Base-by-base conservation (phyloP, 2,888 invertebrate genomes). In the Ophion ellenae region DNA sequence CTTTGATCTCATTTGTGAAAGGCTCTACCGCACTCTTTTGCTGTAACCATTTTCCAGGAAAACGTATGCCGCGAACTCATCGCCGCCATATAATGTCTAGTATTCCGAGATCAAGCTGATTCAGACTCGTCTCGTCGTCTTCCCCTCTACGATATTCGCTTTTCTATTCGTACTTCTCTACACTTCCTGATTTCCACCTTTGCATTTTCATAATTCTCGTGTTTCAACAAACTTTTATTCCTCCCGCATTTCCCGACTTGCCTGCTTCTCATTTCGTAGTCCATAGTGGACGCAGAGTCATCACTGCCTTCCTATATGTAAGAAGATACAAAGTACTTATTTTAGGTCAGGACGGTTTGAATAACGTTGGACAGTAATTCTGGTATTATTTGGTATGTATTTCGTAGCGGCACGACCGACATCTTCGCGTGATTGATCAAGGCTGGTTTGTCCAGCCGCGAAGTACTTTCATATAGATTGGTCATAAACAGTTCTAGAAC, bases 1-100 rank as follows among this genome's bases (percentile, higher is more conserved):
- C 83, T 86, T 86, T 83, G 80, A 86, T 86, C 86, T 86, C 80
- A 86, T 86, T 83, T 81, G 83, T 47, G 69, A 81, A 73, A 61
- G 40, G 40, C 47, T 57, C 53, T 57, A 79, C 53, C 71, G 66
- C 45, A 36, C 47, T 45, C 36, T 59, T 40, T 64, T 71, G 63
- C 32, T 32, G 17, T 83, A 83, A 81, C 77, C 36, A 63, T 73
- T 67, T 57, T 73, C 66, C 73, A 53, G 57, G 57, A 80, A 61
- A 70, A 81, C 73, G 24, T 47, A 84, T 79, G 61, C 74, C 45
- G 47, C 61, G 53, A 75, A 64, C 47, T 67, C 76, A 80, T 73
- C 80, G 71, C 64, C 69, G 70, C 64, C 45, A 28, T 63, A 57
- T 36, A 47, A 11, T 32, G n/a, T 63, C 28, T 36, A 45, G 63